phyloP scores from a whole-genome alignment of 2,113 vertebrate genomes.

The Aphyosemion australe region DNA sequence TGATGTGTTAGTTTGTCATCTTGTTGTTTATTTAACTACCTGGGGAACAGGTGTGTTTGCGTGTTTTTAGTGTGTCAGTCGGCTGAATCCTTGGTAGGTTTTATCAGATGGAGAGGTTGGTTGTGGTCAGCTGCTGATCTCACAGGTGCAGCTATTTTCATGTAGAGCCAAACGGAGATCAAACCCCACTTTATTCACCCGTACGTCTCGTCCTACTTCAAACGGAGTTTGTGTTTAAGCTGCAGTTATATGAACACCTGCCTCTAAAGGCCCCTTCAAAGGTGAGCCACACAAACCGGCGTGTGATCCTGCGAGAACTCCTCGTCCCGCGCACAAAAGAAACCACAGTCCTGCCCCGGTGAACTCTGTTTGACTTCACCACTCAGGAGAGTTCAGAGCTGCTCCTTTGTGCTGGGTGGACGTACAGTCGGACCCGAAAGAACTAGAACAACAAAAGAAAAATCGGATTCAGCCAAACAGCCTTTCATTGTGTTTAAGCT shows the following conservation, averaged over 20 bases:
- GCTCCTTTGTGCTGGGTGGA: too few relatives aligned
- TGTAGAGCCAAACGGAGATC: conserved; percentile 50
- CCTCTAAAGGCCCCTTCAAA: conserved; percentile 50
- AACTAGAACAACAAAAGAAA: too few relatives aligned
- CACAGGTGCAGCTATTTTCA: conserved; percentile 53
- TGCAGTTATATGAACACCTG: conserved; percentile 63
- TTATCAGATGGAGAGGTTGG: conserved; percentile 24
- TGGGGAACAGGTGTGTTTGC: not conserved
- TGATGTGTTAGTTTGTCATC: too few relatives aligned
- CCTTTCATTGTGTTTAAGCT: too few relatives aligned
- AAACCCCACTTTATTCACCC: conserved; percentile 38
- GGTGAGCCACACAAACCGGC: conserved; percentile 17
- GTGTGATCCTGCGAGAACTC: conserved; percentile 30
- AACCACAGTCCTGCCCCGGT: conserved; percentile 22
- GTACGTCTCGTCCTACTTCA: conserved; percentile 52
- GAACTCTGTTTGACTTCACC: conserved; percentile 40
- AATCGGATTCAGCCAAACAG: too few relatives aligned
- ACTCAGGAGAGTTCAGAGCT: too few relatives aligned
- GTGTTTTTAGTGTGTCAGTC: not conserved
- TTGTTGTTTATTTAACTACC: not conserved
- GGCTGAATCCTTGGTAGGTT: not conserved
- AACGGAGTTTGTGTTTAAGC: conserved; percentile 46
- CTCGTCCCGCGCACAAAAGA: conserved; percentile 52
- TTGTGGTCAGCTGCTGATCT: conserved; percentile 46
- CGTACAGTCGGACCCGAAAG: too few relatives aligned